phyloP scores from a whole-genome alignment of 2,797 vertebrate genomes.

The Gadopsis bispinosus region DNA sequence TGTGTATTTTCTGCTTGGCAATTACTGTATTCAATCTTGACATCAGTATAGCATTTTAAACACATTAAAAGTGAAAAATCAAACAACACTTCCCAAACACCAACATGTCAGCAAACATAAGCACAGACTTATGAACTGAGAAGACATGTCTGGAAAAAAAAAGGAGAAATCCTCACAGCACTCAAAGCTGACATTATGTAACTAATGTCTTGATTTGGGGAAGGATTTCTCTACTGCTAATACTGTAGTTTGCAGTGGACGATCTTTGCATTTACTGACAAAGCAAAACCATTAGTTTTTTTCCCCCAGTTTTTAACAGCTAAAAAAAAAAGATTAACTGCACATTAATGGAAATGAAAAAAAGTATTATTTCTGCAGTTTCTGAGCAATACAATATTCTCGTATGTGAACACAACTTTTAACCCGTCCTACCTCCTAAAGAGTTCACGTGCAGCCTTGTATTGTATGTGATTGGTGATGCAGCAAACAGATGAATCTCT shows the following conservation, averaged over 20 bases:
- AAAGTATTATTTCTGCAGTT: background rate
- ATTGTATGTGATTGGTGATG: background rate
- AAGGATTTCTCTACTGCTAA: background rate
- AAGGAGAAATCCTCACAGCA: background rate
- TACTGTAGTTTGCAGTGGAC: background rate
- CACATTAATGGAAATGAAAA: background rate
- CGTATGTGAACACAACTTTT: background rate
- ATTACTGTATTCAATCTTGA: background rate
- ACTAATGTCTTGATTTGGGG: background rate
- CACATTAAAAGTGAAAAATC: background rate
- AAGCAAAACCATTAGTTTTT: background rate
- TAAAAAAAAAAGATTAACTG: background rate
- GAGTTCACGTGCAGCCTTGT: background rate
- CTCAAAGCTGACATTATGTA: background rate
- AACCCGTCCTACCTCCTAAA: constrained; percentile 5
- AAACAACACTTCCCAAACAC: background rate
- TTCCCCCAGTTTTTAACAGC: background rate
- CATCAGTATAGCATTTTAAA: background rate
- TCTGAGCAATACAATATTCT: background rate
- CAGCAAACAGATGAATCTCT: background rate
- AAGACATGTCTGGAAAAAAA: background rate
- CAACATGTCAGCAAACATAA: background rate
- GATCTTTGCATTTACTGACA: background rate
- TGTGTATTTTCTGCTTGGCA: background rate
- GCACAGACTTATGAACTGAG: background rate